phyloP scores from a whole-genome alignment of 2,888 invertebrate genomes.

The Chironomus riparius region DNA sequence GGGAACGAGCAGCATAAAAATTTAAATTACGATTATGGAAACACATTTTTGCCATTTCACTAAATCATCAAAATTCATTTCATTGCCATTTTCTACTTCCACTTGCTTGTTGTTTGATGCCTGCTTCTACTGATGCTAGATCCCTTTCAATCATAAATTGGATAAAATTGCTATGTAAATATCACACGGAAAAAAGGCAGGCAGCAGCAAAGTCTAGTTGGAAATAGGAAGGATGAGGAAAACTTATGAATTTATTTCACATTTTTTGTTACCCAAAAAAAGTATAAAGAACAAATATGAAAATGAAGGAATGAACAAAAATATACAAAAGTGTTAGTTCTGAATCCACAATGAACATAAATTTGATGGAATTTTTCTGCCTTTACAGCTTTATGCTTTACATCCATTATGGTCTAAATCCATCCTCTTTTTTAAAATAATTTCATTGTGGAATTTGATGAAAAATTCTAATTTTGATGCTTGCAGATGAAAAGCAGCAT shows the following conservation, averaged over 20 bases:
- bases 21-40: not conserved
- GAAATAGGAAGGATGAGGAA: not conserved
- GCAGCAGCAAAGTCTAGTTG: not conserved
- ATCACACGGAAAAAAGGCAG: not conserved
- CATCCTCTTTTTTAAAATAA: too few species aligned
- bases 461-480: too few species aligned
- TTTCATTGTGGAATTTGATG: too few species aligned
- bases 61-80: conserved; percentile 10
- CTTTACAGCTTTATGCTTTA: too few species aligned
- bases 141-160: conserved; percentile 15
- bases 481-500: too few species aligned
- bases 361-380: not conserved
- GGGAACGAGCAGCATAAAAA: not conserved
- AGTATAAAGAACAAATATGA: not conserved
- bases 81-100: not conserved
- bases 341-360: not conserved
- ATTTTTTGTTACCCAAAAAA: not conserved
- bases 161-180: not conserved
- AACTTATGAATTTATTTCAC: conserved; percentile 2
- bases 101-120: not conserved
- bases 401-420: too few species aligned
- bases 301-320: not conserved
- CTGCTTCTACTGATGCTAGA: not conserved
- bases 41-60: conserved; percentile 12
- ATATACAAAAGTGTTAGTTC: not conserved